phyloP scores from a whole-genome alignment of 2,113 vertebrate species.

The Romanogobio albipinnatus region DNA sequence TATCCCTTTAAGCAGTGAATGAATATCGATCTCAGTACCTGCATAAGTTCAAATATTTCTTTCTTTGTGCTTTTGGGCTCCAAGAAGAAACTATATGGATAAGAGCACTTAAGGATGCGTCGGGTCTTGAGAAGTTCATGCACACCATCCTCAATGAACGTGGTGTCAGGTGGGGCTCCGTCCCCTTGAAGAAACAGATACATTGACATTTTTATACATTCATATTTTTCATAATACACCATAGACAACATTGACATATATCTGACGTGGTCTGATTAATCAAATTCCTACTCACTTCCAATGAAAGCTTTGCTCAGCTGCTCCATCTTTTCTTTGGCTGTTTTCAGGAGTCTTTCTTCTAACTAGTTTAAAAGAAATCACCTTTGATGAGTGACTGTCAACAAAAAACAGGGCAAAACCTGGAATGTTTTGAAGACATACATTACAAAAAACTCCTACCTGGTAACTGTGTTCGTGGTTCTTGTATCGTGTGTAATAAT shows the following conservation, averaged over 20 bases:
- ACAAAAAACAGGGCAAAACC: background rate
- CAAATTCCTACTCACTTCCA: conserved; percentile 80
- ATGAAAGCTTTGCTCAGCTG: conserved; percentile 93
- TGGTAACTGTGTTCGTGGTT: conserved; percentile 98
- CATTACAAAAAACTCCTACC: conserved; percentile 71
- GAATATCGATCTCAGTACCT: conserved; percentile 74
- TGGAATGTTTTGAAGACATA: background rate
- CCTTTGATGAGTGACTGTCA: background rate
- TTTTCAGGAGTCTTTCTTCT: conserved; percentile 96
- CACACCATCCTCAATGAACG: conserved; percentile 96
- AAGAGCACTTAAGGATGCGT: conserved; percentile 98
- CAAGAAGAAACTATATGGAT: conserved; percentile 97
- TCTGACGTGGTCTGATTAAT: background rate
- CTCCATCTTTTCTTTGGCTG: conserved; percentile 99
- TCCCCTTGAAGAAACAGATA: conserved; percentile 75
- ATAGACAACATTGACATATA: background rate
- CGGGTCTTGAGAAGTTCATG: conserved; percentile 96
- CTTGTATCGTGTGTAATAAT: conserved; percentile 97
- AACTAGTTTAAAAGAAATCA: conserved; percentile 72
- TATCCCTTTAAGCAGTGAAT: too few species aligned
- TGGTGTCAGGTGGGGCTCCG: conserved; percentile 92
- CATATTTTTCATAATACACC: background rate
- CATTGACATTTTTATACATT: background rate
- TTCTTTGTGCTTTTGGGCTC: conserved; percentile 99
- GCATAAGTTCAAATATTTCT: conserved; percentile 99